A percentile compares a stretch with the other conserved stretches of the same genome.
These are phyloP conservation scores for Pseudoatta argentina DNA, from an alignment of 1,140 invertebrate genomes.

Conservation along the genomic window DNA sequence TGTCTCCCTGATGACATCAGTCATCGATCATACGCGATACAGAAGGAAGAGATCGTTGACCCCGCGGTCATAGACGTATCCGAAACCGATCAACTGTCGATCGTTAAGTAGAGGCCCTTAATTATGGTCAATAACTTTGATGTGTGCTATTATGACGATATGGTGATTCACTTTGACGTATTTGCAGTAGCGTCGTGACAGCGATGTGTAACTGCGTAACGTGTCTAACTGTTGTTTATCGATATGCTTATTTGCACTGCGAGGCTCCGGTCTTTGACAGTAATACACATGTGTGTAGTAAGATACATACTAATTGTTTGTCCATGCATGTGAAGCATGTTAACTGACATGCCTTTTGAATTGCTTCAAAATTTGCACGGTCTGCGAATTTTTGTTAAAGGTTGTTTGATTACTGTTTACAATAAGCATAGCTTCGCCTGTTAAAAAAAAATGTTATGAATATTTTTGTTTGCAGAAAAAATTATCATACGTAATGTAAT, in stretches of 20 bases:
- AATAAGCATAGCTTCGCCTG: background rate
- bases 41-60: slow-evolving; percentile 72
- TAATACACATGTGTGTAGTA: slow-evolving; percentile 10
- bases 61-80: slow-evolving; percentile 6
- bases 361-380: background rate
- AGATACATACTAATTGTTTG: slow-evolving; percentile 53
- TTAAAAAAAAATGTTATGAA: background rate
- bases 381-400: background rate
- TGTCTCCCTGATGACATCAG: slow-evolving; percentile 63
- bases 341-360: background rate
- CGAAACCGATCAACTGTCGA: slow-evolving; percentile 65
- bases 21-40: slow-evolving; percentile 72
- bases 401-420: background rate
- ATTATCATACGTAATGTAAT: background rate
- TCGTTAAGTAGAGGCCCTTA: slow-evolving; percentile 69
- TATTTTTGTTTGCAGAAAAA: background rate
- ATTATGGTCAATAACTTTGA: slow-evolving; percentile 70
- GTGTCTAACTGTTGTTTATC: slow-evolving; percentile 25
- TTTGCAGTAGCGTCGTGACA: background rate
- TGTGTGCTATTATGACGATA: slow-evolving; percentile 45
- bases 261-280: slow-evolving; percentile 31
- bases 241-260: slow-evolving; percentile 40
- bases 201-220: background rate
- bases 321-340: background rate
- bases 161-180: slow-evolving; percentile 35